Base-by-base conservation (phyloP, 2,888 invertebrate species). In the Drosophila birchii region DNA sequence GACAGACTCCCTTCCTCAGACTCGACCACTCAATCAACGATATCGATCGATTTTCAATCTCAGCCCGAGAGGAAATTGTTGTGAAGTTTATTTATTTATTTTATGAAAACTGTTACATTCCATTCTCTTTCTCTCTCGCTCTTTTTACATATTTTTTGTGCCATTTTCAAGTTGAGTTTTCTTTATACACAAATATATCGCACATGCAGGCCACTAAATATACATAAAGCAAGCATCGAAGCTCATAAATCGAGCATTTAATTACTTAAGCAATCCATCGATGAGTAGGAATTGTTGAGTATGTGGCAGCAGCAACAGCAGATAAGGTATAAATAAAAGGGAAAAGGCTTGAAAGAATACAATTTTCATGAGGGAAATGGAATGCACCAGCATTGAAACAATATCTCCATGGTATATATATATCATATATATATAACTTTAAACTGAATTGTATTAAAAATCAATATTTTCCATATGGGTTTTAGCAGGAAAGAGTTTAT, bases 1-100 rank as follows among this genome's bases (percentile, higher is more conserved):
- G 71, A 56, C 71, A 49, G 41, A 11, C 16, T 6, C 20, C n/a
- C 12, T 6, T 5, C 59, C 20, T 7, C 55, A 38, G 18, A 34
- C 14, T 34, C 34, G 26, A 26, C 55, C 60, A 56, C 49, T 55
- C 61, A 34, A 70, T 51, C 61, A 71, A 49, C 43, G 34, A 16
- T 54, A 61, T 68, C 60, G 60, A 78, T 78, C 72, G 78, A 78
- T 78, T 78, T 78, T 72, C 78, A 57, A 59, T 72, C 57, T 62
- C 78, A 60, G 41, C 49, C 44, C 41, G 56, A 57, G 69, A 69
- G 78, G 62, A 77, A 77, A 61, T 78, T 76, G 51, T 64, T 78
- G 41, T 68, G 43, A 73, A 76, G 49, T 79, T 78, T 79, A 76
- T 76, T 73, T 76, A 64, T 78, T 62, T 71, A 63, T 69, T 66